Evolutionary conservation across 2,888 invertebrate genomes (phyloP), one percentile per base, ranked within the genome.

Genomic region (Diarsia rubi): DNA sequence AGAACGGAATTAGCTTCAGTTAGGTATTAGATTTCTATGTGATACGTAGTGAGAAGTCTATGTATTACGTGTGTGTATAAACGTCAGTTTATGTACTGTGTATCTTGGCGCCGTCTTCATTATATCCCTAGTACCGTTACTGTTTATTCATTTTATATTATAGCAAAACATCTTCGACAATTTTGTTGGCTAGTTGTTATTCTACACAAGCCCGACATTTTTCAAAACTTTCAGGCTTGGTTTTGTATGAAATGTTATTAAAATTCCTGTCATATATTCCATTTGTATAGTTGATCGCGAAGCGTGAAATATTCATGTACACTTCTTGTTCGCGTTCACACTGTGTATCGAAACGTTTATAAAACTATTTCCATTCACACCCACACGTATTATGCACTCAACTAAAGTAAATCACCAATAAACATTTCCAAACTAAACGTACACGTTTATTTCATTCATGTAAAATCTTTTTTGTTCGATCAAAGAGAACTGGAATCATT

Each of bases 401-500:
- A 77, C 54, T 65, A 67, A 71, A 77, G 44, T 77, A 69, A 79
- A 72, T 74, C 68, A 70, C 65, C 63, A 68, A 69, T 78, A 78
- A 75, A 75, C 54, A 75, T 66, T 65, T 78, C 59, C 54, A 45
- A 76, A 65, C 47, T 57, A 54, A 64, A 67, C 68, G 47, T 60
- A 45, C 49, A 66, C 68, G 57, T 71, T 63, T 64, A 81, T 72
- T 85, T 83, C 79, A 87, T 87, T 87, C 79, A 79, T 73, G 71
- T 78, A 81, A 54, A 82, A 73, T 71, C 42, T 78, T 73, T 64
- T 67, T 79, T 64, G 59, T 64, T 49, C 45, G 62, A 79, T 85
- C 86, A 86, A 85, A 87, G 84, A 81, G 60, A 74, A 76, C 79
- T 82, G 71, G 77, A 81, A 90, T 88, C 86, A 91, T 91, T 93